phyloP scores from a whole-genome alignment of 2,797 vertebrate genomes.

The Florisuga fusca region DNA sequence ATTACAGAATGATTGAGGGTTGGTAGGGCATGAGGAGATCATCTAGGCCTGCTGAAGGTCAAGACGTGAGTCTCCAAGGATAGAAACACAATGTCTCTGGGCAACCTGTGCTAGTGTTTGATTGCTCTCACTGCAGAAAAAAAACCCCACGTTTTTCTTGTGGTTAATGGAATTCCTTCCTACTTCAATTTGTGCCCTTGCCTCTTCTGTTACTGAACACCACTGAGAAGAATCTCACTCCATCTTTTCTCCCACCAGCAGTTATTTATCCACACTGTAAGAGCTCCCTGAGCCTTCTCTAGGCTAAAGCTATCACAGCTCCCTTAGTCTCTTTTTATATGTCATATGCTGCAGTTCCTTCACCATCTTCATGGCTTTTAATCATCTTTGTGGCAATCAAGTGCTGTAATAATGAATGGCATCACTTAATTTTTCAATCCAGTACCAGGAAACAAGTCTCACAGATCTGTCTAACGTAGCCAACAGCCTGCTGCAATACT shows the following conservation, averaged over 20 bases:
- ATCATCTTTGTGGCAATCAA: neutral
- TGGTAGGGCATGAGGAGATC: neutral
- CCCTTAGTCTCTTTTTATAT: neutral
- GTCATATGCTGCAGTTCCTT: neutral
- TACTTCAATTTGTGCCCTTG: neutral
- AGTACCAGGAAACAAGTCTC: neutral
- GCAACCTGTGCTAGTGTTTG: neutral
- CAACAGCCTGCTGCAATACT: neutral
- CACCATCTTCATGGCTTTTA: neutral
- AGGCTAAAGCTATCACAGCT: neutral
- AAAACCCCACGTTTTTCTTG: neutral
- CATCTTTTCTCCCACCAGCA: neutral
- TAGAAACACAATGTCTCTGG: neutral
- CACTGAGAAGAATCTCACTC: neutral
- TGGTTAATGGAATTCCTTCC: neutral
- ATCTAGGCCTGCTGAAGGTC: neutral
- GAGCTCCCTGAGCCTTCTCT: neutral
- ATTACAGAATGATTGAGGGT: rapidly evolving
- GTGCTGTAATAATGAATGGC: neutral
- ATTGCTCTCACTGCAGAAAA: too few relatives aligned
- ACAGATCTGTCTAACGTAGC: neutral
- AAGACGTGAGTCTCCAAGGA: neutral
- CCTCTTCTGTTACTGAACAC: neutral
- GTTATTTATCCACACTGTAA: neutral
- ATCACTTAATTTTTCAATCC: neutral